Evolutionary conservation across 2,888 invertebrate genomes (phyloP), one percentile per base, ranked within the genome.

Genomic region (Trichacis sp.): DNA sequence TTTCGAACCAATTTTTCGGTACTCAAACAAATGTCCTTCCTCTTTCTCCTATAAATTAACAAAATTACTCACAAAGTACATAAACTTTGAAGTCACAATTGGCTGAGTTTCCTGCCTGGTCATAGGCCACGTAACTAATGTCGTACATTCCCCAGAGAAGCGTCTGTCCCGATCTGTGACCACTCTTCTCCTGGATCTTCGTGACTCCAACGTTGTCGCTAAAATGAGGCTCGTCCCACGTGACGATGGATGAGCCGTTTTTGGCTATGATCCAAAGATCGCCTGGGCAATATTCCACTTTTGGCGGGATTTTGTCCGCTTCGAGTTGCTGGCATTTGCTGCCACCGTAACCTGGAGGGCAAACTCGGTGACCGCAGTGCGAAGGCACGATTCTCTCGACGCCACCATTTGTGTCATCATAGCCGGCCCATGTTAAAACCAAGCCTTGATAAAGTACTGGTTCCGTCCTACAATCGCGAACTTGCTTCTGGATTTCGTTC

Each of bases 201-300:
- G 89, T 89, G 1, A 96, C 89, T 2, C 92, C 94, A 42, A 95
- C 92, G 77, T 96, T 96, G 77, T 97, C 96, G 71, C 91, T 93
- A 80, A 96, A 96, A 63, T 91, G 91, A 0, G 96, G 96, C 72
- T 95, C 94, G 78, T 96, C 96, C 96, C 96, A 97, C 14, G 89
- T 91, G 0, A 96, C 96, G 54, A 94, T 88, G 0, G 96, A 92
- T 0, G 96, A 95, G 52, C 95, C 96, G 75, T 96, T 96, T 81
- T 93, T 93, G 6, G 95, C 95, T 72, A 96, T 94, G 1, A 97
- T 93, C 95, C 96, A 97, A 51, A 97, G 87, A 84, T 97, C 97
- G 11, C 95, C 95, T 4, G 97, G 97, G 74, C 97, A 97, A 76
- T 95, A 92, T 68, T 95, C 94, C 0, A 95, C 92, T 73, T 90